These are phyloP conservation scores for Rhamphomyia laevipes DNA, from an alignment of 2,888 invertebrate genomes.

Conservation along the genomic window DNA sequence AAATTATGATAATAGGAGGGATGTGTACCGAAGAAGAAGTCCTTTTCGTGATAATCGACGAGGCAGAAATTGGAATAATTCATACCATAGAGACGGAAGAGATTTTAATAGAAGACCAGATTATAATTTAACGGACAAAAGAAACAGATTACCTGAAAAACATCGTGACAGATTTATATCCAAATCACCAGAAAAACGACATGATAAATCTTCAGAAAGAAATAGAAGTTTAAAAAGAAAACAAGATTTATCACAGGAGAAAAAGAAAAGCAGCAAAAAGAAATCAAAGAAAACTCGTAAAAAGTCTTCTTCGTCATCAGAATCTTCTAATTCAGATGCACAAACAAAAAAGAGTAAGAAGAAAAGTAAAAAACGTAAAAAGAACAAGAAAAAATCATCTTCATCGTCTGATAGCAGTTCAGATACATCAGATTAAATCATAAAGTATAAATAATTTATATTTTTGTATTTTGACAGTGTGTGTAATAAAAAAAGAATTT, in stretches of 20 bases:
- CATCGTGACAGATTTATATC: not conserved
- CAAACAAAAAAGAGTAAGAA: not conserved
- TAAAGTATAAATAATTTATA: too few relatives aligned
- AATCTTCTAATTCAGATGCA: not conserved
- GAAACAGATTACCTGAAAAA: not conserved
- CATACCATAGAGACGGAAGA: not conserved
- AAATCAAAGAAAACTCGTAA: constrained; percentile 6
- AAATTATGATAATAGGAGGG: too few relatives aligned
- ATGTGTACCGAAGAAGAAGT: not conserved
- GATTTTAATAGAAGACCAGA: not conserved
- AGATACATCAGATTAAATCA: not conserved
- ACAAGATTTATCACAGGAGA: not conserved
- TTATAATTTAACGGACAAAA: not conserved
- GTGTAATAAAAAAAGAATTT: too few relatives aligned
- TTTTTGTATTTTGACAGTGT: too few relatives aligned
- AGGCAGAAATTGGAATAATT: too few relatives aligned
- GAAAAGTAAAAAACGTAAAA: constrained; percentile 1
- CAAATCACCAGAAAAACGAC: not conserved
- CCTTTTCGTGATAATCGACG: not conserved
- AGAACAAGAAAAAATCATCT: not conserved
- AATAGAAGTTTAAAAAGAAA: too few relatives aligned
- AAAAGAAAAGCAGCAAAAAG: constrained; percentile 5
- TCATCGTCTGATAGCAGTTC: not conserved
- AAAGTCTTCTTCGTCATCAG: not conserved
- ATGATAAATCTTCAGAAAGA: not conserved